Evolutionary conservation across 2,888 invertebrate genomes (phyloP).

Genomic region (Mycalesis mineus): DNA sequence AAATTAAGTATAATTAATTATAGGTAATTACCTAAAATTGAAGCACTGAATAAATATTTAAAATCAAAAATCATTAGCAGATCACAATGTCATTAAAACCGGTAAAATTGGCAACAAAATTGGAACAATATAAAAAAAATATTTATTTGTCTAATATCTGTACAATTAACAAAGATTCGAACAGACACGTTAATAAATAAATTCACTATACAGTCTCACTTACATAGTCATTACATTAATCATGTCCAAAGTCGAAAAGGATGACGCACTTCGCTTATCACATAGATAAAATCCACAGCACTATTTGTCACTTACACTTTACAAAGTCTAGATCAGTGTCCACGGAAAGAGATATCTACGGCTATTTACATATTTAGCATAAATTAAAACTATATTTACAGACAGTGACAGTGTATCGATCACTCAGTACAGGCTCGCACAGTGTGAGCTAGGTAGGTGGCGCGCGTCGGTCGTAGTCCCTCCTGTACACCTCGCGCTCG

Average conservation of each 20-base stretch:
- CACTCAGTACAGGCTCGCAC: conserved; percentile 19
- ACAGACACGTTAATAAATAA: conserved; percentile 72
- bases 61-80: conserved; percentile 46
- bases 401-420: conserved; percentile 23
- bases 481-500: conserved; percentile 77
- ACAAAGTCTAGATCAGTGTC: conserved; percentile 58
- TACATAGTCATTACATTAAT: conserved; percentile 53
- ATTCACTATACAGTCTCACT: conserved; percentile 73
- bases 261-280: conserved; percentile 68
- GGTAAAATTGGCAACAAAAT: conserved; percentile 60
- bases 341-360: conserved; percentile 51
- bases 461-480: conserved; percentile 82
- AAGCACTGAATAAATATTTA: conserved; percentile 62
- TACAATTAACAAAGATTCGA: conserved; percentile 63
- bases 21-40: conserved; percentile 48
- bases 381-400: conserved; percentile 57
- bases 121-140: conserved; percentile 65
- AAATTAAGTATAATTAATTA: conserved; percentile 52
- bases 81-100: conserved; percentile 48
- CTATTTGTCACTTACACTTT: conserved; percentile 74
- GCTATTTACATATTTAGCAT: conserved; percentile 63
- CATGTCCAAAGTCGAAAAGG: conserved; percentile 49
- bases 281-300: conserved; percentile 76
- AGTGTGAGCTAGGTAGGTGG: conserved; percentile 60
- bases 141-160: conserved; percentile 62